phyloP scores from a whole-genome alignment of 2,113 vertebrate genomes.

The Cariama cristata region DNA sequence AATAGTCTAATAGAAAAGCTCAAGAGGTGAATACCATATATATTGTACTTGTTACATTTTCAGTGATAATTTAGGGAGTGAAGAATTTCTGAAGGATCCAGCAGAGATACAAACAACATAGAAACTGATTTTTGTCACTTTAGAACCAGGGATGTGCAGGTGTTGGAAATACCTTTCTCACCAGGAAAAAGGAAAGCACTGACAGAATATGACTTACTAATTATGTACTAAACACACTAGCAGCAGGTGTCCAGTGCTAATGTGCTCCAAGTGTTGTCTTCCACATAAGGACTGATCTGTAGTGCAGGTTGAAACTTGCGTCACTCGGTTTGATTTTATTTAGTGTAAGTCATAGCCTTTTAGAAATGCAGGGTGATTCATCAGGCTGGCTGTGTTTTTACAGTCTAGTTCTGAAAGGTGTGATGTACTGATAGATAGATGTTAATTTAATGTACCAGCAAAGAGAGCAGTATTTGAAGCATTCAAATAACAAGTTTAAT shows the following conservation, averaged over 20 bases:
- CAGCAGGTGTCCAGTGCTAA: background rate
- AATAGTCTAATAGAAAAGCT: constrained; percentile 67
- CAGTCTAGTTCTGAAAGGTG: background rate
- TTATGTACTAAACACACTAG: background rate
- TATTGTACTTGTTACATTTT: constrained; percentile 34
- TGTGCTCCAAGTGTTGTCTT: background rate
- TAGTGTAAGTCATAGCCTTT: background rate
- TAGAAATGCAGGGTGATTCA: background rate
- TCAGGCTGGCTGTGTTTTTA: background rate
- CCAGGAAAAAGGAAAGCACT: background rate
- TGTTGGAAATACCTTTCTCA: background rate
- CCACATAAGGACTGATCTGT: background rate
- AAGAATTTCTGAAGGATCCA: constrained; percentile 18
- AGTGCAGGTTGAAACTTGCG: background rate
- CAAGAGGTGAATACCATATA: background rate
- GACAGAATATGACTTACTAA: background rate
- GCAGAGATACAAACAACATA: constrained; percentile 5
- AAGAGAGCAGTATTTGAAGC: background rate
- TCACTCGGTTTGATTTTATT: background rate
- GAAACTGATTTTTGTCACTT: background rate
- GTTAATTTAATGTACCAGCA: background rate
- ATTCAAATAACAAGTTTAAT: background rate
- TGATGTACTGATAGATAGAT: background rate
- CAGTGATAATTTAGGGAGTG: background rate
- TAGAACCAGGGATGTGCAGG: background rate